phyloP scores from a whole-genome alignment of 2,797 vertebrate genomes.

The Coregonus sp. region DNA sequence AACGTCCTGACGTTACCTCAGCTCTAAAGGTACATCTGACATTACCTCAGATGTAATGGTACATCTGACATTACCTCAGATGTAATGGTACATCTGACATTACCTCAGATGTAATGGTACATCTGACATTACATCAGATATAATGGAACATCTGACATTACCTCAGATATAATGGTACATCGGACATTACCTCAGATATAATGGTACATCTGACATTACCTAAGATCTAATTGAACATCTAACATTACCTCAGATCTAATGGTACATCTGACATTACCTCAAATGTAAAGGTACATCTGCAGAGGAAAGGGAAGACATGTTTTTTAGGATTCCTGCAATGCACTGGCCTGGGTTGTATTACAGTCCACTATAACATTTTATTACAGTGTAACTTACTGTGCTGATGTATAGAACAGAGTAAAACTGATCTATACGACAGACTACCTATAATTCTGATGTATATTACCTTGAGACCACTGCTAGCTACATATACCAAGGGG shows the following conservation, averaged over 20 bases:
- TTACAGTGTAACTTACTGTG: slow-evolving; percentile 21
- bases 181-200: neutral
- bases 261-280: too few relatives aligned
- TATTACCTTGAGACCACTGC: slow-evolving; percentile 13
- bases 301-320: slow-evolving; percentile 13
- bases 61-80: too few relatives aligned
- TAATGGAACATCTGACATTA: neutral
- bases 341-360: slow-evolving; percentile 22
- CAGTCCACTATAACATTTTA: slow-evolving; percentile 47
- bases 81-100: too few relatives aligned
- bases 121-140: neutral
- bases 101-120: neutral
- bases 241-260: too few relatives aligned
- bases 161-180: neutral
- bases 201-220: neutral
- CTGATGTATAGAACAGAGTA: slow-evolving; percentile 47
- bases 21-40: neutral
- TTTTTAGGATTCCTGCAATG: slow-evolving; percentile 24
- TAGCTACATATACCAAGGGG: slow-evolving; percentile 29
- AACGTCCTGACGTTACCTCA: neutral
- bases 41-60: too few relatives aligned
- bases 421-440: slow-evolving; percentile 48
- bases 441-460: slow-evolving; percentile 32
- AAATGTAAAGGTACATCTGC: slow-evolving; percentile 31
- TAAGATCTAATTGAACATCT: too few relatives aligned